Base-by-base conservation (phyloP, 2,113 vertebrate genomes). In the Trachemys scripta region DNA sequence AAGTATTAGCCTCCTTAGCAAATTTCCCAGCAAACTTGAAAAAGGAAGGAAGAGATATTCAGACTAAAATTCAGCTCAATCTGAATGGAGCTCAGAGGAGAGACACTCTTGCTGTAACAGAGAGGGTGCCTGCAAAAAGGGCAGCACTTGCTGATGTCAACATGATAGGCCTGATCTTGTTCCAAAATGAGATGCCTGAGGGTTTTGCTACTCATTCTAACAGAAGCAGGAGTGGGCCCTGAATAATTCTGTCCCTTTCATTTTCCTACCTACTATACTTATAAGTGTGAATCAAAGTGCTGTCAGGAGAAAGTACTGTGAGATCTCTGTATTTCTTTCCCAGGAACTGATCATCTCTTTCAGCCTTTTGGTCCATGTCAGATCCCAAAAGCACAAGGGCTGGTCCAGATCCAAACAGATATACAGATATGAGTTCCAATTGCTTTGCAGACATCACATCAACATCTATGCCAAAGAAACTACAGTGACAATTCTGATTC, bases 401-500 rank as follows among this genome's bases (percentile, higher is more conserved):
- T 27, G 24, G 11, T 53, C 0, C 0, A 3, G 0, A 13, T 27
- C 1, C 3, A 10, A 0, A 0, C 38, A 6, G 88, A 7, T 85
- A 45, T 25, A 56, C 0, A 1, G 17, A 31, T 35, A 72, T 2
- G 65, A 49, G 57, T n/a, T 31, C 38, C 38, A 31, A 25, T 16
- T 47, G 12, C 25, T 45, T 24, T 78, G 42, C 5, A 47, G 42
- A 25, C 12, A 45, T 78, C 75, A 78, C 25, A 29, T 45, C 75
- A 47, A 11, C 38, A 29, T 27, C 75, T 47, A 11, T 14, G 75
- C 24, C 75, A 78, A 78, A 78, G 75, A 45, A 78, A 78, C 24
- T 2, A 78, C 42, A 8, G 42, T 47, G 75, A 14, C 42, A 27
- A 16, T 47, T 78, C 42, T 45, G 42, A 47, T 8, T 78, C 42